phyloP scores from a whole-genome alignment of 2,797 vertebrate genomes.

The Sebastes dallii region DNA sequence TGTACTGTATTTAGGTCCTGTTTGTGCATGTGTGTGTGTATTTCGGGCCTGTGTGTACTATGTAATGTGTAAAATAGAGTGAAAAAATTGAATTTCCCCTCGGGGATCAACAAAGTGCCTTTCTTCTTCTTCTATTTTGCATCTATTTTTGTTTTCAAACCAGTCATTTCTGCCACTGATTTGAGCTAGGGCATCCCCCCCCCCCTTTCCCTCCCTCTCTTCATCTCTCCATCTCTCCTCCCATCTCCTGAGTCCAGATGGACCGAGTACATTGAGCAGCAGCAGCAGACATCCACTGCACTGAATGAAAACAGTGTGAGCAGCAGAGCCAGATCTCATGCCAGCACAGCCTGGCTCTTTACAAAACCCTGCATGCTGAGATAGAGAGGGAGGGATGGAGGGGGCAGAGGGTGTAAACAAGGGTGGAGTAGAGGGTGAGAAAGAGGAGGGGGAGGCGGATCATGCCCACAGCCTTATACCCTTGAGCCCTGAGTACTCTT shows the following conservation, averaged over 20 bases:
- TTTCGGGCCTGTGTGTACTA: too few species aligned
- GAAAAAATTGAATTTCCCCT: too few species aligned
- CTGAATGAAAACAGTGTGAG: slow-evolving; percentile 34
- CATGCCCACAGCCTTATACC: slow-evolving; percentile 1
- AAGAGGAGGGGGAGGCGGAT: neutral
- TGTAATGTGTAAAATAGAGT: too few species aligned
- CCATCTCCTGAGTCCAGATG: slow-evolving; percentile 45
- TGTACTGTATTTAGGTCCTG: too few species aligned
- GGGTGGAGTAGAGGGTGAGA: neutral
- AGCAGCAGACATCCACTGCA: slow-evolving; percentile 44
- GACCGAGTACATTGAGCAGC: slow-evolving; percentile 37
- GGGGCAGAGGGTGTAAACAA: slow-evolving; percentile 24
- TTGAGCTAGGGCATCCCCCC: neutral
- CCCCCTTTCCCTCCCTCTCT: neutral
- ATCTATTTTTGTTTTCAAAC: slow-evolving; percentile 21
- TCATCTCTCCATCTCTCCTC: neutral
- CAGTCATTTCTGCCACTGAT: slow-evolving; percentile 12
- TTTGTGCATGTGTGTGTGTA: too few species aligned
- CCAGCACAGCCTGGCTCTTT: slow-evolving; percentile 47
- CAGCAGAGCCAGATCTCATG: slow-evolving; percentile 37
- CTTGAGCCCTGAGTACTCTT: slow-evolving; percentile 5
- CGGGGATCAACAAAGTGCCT: too few species aligned
- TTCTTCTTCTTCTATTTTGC: neutral
- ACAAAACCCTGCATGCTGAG: slow-evolving; percentile 37
- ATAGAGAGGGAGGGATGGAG: neutral